phyloP scores from a whole-genome alignment of 2,888 invertebrate genomes.

The Philaethria dido region DNA sequence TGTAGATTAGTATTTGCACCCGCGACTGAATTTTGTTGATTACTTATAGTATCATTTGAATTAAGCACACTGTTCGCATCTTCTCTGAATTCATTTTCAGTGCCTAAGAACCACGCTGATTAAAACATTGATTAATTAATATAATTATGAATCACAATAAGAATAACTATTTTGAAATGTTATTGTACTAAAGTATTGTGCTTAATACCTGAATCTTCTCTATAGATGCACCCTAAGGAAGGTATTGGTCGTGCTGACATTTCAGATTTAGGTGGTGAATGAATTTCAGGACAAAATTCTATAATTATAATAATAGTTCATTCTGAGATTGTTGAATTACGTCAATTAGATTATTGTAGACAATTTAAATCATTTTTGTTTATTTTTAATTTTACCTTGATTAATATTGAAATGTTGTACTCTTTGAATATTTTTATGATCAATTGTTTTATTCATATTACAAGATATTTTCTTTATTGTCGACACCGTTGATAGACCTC shows the following conservation, averaged over 20 bases:
- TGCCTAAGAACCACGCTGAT: constrained; percentile 57
- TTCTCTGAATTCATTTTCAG: constrained; percentile 38
- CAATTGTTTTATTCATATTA: constrained; percentile 35
- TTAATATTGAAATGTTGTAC: constrained; percentile 56
- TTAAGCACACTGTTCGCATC: constrained; percentile 16
- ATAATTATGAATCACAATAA: background rate
- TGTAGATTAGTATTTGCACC: background rate
- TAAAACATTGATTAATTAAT: background rate
- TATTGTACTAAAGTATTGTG: background rate
- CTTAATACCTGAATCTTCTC: constrained; percentile 50
- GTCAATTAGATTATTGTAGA: background rate
- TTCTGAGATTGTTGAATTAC: background rate
- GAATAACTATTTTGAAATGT: background rate
- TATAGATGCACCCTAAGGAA: constrained; percentile 56
- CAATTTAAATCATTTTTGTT: background rate
- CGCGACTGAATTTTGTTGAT: background rate
- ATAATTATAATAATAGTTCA: constrained; percentile 34
- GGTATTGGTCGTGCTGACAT: constrained; percentile 61
- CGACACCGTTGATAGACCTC: constrained; percentile 33
- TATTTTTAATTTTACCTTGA: constrained; percentile 52
- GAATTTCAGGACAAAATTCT: constrained; percentile 56
- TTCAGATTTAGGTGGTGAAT: constrained; percentile 45
- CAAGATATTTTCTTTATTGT: constrained; percentile 21
- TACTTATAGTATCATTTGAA: constrained; percentile 20
- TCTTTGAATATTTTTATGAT: constrained; percentile 57